phyloP scores from a whole-genome alignment of 2,797 vertebrate genomes.

The Phoebastria nigripes region DNA sequence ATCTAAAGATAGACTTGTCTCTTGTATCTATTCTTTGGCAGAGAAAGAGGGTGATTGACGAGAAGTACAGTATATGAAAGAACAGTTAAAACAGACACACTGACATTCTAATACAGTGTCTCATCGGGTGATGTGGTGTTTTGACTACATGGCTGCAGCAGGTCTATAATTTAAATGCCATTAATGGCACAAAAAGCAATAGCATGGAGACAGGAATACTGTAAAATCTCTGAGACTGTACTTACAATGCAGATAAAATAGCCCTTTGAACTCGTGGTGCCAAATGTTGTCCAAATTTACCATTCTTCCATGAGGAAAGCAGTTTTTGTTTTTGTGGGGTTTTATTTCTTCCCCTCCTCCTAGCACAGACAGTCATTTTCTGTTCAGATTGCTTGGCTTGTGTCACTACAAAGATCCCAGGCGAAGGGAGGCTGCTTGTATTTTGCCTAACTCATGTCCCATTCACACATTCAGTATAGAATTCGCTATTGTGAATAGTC shows the following conservation, averaged over 20 bases:
- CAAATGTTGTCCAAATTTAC: conserved; percentile 62
- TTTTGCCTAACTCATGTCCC: background rate
- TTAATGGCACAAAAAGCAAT: conserved; percentile 71
- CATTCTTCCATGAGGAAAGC: conserved; percentile 4
- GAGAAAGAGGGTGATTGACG: background rate
- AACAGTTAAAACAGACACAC: conserved; percentile 40
- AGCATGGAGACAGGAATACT: conserved; percentile 41
- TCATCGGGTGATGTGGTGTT: conserved; percentile 73
- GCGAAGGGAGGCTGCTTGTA: background rate
- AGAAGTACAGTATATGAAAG: conserved; percentile 63
- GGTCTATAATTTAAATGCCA: conserved; percentile 85
- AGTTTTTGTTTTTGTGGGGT: background rate
- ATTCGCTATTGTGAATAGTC: background rate
- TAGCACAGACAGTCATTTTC: conserved; percentile 36
- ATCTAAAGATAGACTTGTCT: conserved; percentile 20
- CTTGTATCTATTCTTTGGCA: background rate
- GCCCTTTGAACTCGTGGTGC: conserved; percentile 74
- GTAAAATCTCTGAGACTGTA: conserved; percentile 33
- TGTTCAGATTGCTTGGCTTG: background rate
- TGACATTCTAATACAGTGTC: conserved; percentile 69
- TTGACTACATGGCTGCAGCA: conserved; percentile 74
- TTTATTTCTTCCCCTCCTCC: background rate
- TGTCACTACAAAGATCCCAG: background rate
- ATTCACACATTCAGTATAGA: background rate
- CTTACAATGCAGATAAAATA: conserved; percentile 72